Conservation (phyloP, 2,113 vertebrate species). For the Ardeotis arabs region DNA sequence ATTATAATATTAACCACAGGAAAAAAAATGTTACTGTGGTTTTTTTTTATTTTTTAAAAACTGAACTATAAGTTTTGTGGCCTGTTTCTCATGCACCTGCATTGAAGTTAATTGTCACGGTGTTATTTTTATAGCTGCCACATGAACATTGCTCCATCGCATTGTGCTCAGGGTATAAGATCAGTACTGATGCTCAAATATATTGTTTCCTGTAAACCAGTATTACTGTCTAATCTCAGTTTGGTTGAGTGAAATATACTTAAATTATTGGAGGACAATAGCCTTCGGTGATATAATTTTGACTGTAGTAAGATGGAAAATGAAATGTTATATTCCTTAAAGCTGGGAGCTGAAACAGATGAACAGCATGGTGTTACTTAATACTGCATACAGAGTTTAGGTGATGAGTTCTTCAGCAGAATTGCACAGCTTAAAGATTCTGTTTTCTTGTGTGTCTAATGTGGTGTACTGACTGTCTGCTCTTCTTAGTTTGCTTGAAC, state of each 20-base stretch:
- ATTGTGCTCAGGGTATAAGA: neutral
- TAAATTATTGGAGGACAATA: neutral
- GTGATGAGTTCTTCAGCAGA: neutral
- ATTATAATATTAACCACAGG: neutral
- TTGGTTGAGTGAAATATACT: neutral
- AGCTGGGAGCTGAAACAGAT: neutral
- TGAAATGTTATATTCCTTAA: neutral
- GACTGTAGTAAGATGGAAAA: neutral
- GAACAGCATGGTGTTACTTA: neutral
- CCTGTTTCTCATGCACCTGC: neutral
- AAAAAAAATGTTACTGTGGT: neutral
- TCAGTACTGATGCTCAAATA: neutral
- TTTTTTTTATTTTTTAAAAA: neutral
- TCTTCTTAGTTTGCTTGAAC: neutral
- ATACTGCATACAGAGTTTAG: neutral
- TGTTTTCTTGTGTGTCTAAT: neutral
- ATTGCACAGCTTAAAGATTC: neutral
- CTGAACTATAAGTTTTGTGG: neutral
- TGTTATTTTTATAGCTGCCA: neutral
- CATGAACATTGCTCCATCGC: neutral
- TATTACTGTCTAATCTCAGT: neutral
- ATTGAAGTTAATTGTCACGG: neutral
- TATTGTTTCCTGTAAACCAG: neutral
- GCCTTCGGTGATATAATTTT: neutral
- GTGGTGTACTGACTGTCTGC: neutral